A percentile compares a stretch with the other conserved stretches of the same genome.
phyloP scores from a whole-genome alignment of 2,888 invertebrate species.

The Lepidonotus clava region DNA sequence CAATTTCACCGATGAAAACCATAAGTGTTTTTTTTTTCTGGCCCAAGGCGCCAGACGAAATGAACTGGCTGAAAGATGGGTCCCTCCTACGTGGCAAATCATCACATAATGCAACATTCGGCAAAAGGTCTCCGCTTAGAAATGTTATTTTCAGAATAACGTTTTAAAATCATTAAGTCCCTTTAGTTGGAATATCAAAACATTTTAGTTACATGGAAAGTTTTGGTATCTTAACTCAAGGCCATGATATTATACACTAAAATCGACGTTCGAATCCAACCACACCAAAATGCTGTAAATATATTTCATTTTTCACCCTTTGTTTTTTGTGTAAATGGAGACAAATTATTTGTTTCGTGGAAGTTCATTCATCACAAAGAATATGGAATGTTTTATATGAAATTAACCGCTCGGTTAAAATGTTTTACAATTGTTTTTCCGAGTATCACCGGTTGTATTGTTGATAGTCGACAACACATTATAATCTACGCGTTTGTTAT shows the following conservation, averaged over 20 bases:
- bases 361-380: constrained; percentile 23
- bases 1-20: neutral
- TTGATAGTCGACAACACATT: neutral
- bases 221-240: too few relatives aligned
- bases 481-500: neutral
- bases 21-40: neutral
- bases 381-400: constrained; percentile 33
- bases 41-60: neutral
- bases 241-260: too few relatives aligned
- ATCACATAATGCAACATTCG: too few relatives aligned
- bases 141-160: too few relatives aligned
- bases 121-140: too few relatives aligned
- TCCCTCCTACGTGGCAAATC: constrained; percentile 9
- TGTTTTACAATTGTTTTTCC: neutral
- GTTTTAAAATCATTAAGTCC: too few relatives aligned
- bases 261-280: too few relatives aligned
- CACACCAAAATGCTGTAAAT: too few relatives aligned
- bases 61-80: neutral
- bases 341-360: neutral
- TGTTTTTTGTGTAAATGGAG: too few relatives aligned
- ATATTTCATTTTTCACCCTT: too few relatives aligned
- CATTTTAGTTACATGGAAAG: too few relatives aligned
- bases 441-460: neutral
- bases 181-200: too few relatives aligned
- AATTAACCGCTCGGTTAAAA: neutral